These are phyloP conservation scores for Argynnis bischoffii DNA, from an alignment of 2,888 invertebrate species.

Conservation along the genomic window DNA sequence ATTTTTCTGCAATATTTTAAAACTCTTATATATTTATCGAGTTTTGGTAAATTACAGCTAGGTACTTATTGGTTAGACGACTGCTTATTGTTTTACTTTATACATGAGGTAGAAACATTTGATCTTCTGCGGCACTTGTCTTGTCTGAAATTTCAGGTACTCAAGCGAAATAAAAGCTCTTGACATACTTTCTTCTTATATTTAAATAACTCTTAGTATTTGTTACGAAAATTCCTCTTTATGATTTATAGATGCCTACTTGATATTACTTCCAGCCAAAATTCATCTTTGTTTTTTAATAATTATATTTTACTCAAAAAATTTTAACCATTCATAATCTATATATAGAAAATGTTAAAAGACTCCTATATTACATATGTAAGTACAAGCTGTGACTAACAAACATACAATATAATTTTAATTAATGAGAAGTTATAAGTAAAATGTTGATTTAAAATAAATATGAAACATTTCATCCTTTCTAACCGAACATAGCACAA, in stretches of 20 bases:
- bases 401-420: too few relatives aligned
- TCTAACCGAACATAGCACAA: not conserved
- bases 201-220: too few relatives aligned
- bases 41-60: slow-evolving; percentile 5
- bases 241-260: not conserved
- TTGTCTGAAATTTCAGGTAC: slow-evolving; percentile 15
- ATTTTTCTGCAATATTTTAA: not conserved
- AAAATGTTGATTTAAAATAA: not conserved
- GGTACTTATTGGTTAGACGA: slow-evolving; percentile 4
- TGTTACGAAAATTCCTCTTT: slow-evolving; percentile 1
- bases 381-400: too few relatives aligned
- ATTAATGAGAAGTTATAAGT: too few relatives aligned
- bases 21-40: not conserved
- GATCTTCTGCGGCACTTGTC: slow-evolving; percentile 12
- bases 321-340: too few relatives aligned
- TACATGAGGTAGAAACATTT: slow-evolving; percentile 15
- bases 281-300: not conserved
- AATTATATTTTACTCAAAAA: not conserved
- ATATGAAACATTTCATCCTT: not conserved
- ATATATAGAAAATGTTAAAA: too few relatives aligned
- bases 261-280: slow-evolving; percentile 8
- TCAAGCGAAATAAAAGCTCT: slow-evolving; percentile 13
- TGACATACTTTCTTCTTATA: slow-evolving; percentile 16
- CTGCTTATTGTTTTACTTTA: slow-evolving; percentile 11
- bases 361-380: too few relatives aligned